Base-by-base conservation (phyloP, 64 coral and sea anemone genomes). In the Montipora cactus region DNA sequence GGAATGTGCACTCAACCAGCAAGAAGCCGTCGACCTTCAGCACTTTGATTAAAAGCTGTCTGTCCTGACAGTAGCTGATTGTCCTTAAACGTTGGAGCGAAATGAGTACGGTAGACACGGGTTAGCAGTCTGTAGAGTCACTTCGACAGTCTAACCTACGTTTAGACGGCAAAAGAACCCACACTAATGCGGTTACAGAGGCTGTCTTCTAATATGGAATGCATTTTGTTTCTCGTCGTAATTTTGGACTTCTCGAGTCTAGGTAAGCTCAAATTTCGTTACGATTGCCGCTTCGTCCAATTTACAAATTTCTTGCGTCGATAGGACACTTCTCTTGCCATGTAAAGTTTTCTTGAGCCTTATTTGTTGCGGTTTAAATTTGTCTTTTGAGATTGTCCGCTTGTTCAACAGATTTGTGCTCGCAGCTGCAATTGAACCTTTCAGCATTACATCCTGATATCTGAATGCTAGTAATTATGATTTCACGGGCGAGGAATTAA, bases 181-280 rank as follows among this genome's bases (percentile, higher is more conserved):
- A 50, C 44, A 71, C 19, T 7, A 72, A 64, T 69, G 66, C 37
- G 2, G 4, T 14, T 47, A 2, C 3, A 71, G 45, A 51, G 8
- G n/a, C 8, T 4, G 19, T 13, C 21, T 8, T 44, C 25, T 25
- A 49, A 21, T 18, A 86, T 86, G 82, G 82, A 86, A 50, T 22
- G 66, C 11, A 9, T 37, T 0, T 47, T 86, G 47, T 15, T 86
- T 5, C 18, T 86, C 8, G 7, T 86, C 64, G 47, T 18, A 0
- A 7, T 86, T 64, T 49, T 86, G 81, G 59, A 67, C 9, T 22
- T 86, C 18, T 72, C 82, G 18, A 11, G 66, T 72, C 23, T 72
- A 71, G 82, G 82, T 86, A 86, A 86, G 82, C 44, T 71, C 2
- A 23, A 23, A 46, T 49, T 84, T 44, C 44, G 59, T 44, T 13